Evolutionary conservation across 92 coral and sea anemone species (phyloP).

Genomic region (Epizoanthus scotinus): DNA sequence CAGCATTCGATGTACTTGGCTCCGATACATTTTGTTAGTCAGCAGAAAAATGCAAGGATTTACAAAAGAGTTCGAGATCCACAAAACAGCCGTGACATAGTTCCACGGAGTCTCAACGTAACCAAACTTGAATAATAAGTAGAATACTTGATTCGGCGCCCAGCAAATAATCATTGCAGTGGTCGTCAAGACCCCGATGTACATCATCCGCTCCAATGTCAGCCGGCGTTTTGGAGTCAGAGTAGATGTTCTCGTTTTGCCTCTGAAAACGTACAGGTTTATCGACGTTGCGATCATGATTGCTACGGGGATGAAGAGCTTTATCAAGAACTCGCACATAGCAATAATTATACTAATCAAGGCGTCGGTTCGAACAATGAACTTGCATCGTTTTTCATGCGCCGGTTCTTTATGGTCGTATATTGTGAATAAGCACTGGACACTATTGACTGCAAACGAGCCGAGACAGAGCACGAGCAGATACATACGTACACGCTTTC

Average conservation of each 20-base stretch:
- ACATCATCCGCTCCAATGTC: constrained; percentile 59
- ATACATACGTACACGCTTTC: constrained; percentile 55
- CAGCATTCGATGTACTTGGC: constrained; percentile 41
- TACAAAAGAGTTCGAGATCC: constrained; percentile 61
- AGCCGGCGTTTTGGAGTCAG: constrained; percentile 27
- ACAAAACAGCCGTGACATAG: constrained; percentile 50
- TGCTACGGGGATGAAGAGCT: constrained; percentile 46
- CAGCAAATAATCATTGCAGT: constrained; percentile 65
- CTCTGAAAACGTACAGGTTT: constrained; percentile 46
- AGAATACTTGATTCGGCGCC: constrained; percentile 74
- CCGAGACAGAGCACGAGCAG: constrained; percentile 52
- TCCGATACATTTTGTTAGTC: constrained; percentile 57
- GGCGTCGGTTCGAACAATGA: constrained; percentile 17
- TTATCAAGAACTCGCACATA: constrained; percentile 48
- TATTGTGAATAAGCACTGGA: constrained; percentile 53
- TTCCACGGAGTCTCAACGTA: constrained; percentile 62
- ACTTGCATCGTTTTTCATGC: constrained; percentile 9
- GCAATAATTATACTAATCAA: constrained; percentile 46
- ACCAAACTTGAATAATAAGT: constrained; percentile 66
- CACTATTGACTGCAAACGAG: constrained; percentile 62
- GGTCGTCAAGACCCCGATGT: constrained; percentile 71
- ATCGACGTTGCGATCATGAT: constrained; percentile 40
- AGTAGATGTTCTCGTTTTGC: constrained; percentile 27
- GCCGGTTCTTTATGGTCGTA: constrained; percentile 24
- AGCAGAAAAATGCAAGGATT: constrained; percentile 69